These are phyloP conservation scores for Elephantulus edwardii DNA, from an alignment of 2,113 vertebrate genomes.

Conservation along the genomic window DNA sequence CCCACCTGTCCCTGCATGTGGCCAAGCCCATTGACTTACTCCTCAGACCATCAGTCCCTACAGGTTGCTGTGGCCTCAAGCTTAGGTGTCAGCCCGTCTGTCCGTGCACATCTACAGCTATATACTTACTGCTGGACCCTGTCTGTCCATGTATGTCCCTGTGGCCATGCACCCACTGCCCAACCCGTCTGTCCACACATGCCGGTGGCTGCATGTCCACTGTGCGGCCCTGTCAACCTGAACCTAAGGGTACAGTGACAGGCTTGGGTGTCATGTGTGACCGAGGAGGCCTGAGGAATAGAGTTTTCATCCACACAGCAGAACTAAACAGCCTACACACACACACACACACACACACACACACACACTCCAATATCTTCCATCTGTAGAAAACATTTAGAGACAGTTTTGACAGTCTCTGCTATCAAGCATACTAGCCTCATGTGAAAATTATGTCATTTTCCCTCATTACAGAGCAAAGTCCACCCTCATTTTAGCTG, in stretches of 20 bases:
- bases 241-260: neutral
- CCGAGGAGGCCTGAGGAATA: fast-evolving
- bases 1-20: neutral
- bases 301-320: neutral
- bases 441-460: neutral
- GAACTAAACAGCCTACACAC: conserved; percentile 8
- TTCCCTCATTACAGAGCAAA: neutral
- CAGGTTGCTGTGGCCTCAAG: neutral
- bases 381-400: neutral
- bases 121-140: neutral
- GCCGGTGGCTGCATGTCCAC: neutral
- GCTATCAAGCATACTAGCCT: neutral
- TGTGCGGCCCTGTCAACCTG: neutral
- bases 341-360: conserved; percentile 2
- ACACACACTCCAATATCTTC: neutral
- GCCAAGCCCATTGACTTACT: neutral
- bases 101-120: too few relatives aligned
- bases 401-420: neutral
- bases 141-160: neutral
- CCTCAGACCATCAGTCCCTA: neutral
- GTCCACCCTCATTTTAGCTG: neutral
- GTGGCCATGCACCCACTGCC: neutral
- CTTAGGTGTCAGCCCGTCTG: too few relatives aligned
- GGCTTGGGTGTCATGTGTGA: neutral
- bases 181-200: neutral